Evolutionary conservation across 2,888 invertebrate genomes (phyloP).

Genomic region (Drepanosiphum platanoidis): DNA sequence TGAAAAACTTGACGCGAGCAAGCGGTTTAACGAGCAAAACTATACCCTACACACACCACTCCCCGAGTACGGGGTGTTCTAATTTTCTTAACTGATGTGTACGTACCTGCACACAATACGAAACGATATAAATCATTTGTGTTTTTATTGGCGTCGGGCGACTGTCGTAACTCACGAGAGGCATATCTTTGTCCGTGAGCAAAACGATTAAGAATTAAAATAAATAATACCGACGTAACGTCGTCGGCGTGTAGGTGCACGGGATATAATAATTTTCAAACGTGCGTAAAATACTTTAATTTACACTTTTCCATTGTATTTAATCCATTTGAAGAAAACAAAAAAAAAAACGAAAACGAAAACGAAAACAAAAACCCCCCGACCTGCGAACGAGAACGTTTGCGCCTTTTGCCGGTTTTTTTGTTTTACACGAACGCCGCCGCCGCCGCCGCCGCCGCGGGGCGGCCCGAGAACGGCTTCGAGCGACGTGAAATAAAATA

Average conservation of each 20-base stretch:
- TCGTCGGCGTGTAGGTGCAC: neutral
- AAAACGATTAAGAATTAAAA: slow-evolving; percentile 13
- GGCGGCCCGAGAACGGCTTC: neutral
- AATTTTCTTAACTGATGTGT: neutral
- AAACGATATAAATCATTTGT: neutral
- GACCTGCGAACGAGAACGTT: neutral
- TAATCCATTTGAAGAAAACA: neutral
- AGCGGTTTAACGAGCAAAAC: no score
- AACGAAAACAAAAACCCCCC: no score
- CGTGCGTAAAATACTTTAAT: no score
- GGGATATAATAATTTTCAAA: no score
- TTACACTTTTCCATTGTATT: neutral
- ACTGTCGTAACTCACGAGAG: neutral
- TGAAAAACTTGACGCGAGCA: no score
- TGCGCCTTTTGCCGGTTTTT: neutral
- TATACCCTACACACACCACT: no score
- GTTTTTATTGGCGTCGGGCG: neutral
- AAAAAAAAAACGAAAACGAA: no score
- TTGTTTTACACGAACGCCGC: neutral
- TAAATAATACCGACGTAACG: neutral
- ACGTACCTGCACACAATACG: neutral
- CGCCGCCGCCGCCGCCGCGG: neutral
- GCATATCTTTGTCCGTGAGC: slow-evolving; percentile 2
- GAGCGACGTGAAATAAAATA: neutral
- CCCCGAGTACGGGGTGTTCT: no score